Base-by-base conservation (phyloP, 2,888 invertebrate genomes). In the Drosophila nr. perissopoda region DNA sequence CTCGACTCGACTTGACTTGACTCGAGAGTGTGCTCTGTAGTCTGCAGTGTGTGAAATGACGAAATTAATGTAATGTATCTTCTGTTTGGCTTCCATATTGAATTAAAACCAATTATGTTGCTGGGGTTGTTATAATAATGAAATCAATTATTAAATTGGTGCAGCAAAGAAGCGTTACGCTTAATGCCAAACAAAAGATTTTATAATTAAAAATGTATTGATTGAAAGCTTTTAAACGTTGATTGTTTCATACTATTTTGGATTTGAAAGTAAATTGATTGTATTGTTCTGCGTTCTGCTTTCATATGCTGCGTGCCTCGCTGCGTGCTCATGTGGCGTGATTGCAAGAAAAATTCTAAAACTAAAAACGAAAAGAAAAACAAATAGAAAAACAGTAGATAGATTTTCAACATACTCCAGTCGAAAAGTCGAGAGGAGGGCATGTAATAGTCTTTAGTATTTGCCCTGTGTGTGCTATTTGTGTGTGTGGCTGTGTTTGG, bases 391-490 rank as follows among this genome's bases (percentile, higher is more conserved):
- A 34, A 7, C 21, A 11, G n/a, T 33, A 25, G n/a, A 48, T 70
- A 33, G 33, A 70, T 66, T 46, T 66, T 25, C 46, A 46, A 66
- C 53, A 54, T 54, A 27, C 65, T 46, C 36, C 33, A 60, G 13
- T 27, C 21, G 40, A 36, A 68, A 25, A 16, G 18, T 21, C 63
- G 27, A 56, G 16, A 52, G 21, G 52, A 38, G 62, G 59, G 58
- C 75, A 76, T 76, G 58, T 59, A 67, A 69, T 53, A 65, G 76
- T 65, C 79, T 64, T 79, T 62, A 74, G 54, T 69, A 64, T 75
- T 65, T 79, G 75, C 64, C 75, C 70, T 51, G 21, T 65, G 69
- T 74, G 64, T 65, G 53, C 63, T 53, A 64, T 74, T 76, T 75
- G 75, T 54, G 31, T 74, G 31, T 54, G 36, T 53, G 69, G 36